phyloP scores from a whole-genome alignment of 2,888 invertebrate species.

The Lordiphosa andalusiaca region DNA sequence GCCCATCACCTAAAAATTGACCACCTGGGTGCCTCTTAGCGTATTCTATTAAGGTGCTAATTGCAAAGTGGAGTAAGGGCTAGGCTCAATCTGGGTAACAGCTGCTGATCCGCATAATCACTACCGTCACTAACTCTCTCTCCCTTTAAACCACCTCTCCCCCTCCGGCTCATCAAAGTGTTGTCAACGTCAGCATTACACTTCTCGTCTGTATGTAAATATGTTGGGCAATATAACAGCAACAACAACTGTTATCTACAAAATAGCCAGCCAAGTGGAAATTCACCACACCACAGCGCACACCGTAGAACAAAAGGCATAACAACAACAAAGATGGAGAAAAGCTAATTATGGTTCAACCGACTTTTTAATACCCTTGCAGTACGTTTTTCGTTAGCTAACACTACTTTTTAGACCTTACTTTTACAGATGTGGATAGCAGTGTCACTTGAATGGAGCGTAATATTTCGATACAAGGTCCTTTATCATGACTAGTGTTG shows the following conservation, averaged over 20 bases:
- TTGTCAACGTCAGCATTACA: slow-evolving; percentile 38
- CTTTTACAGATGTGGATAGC: no score
- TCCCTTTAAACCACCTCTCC: background rate
- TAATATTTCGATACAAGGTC: no score
- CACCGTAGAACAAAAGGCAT: slow-evolving; percentile 6
- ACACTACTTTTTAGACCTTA: no score
- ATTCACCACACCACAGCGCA: slow-evolving; percentile 14
- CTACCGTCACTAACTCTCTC: background rate
- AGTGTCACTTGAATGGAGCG: no score
- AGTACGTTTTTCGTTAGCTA: no score
- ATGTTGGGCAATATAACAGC: slow-evolving; percentile 28
- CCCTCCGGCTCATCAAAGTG: slow-evolving; percentile 15
- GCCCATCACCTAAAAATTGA: slow-evolving; percentile 1
- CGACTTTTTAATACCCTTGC: no score
- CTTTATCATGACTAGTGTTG: no score
- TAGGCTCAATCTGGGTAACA: slow-evolving; percentile 6
- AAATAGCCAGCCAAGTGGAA: slow-evolving; percentile 10
- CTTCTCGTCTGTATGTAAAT: slow-evolving; percentile 14
- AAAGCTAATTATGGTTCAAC: no score
- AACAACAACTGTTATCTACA: slow-evolving; percentile 38
- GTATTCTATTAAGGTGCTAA: slow-evolving; percentile 73
- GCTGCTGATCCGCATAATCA: slow-evolving; percentile 9
- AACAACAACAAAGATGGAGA: slow-evolving; percentile 2
- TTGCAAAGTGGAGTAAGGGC: slow-evolving; percentile 39
- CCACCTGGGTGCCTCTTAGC: slow-evolving; percentile 49